Evolutionary conservation across 2,888 invertebrate species (phyloP), one percentile per base, ranked within the genome.

Genomic region (Dorcus parallelipipedus): DNA sequence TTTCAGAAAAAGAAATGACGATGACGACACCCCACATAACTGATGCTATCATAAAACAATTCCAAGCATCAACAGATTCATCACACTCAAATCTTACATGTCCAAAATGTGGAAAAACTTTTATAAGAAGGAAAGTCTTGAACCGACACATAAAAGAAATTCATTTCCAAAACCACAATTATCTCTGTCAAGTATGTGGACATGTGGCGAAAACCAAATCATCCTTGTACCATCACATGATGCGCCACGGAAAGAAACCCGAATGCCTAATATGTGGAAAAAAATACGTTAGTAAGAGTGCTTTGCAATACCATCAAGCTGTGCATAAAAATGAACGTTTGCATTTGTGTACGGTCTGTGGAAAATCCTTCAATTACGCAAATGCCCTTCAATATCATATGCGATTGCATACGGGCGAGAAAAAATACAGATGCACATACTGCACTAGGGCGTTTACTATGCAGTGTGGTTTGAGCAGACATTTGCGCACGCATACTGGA

Each of bases 341-440:
- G 55, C 89, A 89, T 76, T 80, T 91, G 47, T 91, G 91, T 77
- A 87, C 87, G 9, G 88, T 89, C 75, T 91, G 91, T 70, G 89
- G 89, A 41, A 91, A 91, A 72, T 89, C 89, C 38, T 91, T 91
- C 81, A 91, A 91, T 75, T 91, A 91, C 71, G 88, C 89, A 7
- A 91, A 90, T 71, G 69, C 71, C 0, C 63, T 72, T 38, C 56
- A 56, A 4, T 73, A 73, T 50, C 73, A 73, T 52, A 67, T 71
- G 68, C 60, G 70, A 4, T 55, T 67, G n/a, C 73, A 73, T 50
- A 70, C 69, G 2, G 68, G 67, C 0, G 71, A 73, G 53, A 68
- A 69, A 47, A 69, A 63, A 26, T 72, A 68, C 33, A 60, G 64
- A 38, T 73, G 73, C 53, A 60, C 65, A 9, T 69, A 65, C 49